Conservation (phyloP, 2,113 vertebrate genomes). For the Heterochromis multidens region DNA sequence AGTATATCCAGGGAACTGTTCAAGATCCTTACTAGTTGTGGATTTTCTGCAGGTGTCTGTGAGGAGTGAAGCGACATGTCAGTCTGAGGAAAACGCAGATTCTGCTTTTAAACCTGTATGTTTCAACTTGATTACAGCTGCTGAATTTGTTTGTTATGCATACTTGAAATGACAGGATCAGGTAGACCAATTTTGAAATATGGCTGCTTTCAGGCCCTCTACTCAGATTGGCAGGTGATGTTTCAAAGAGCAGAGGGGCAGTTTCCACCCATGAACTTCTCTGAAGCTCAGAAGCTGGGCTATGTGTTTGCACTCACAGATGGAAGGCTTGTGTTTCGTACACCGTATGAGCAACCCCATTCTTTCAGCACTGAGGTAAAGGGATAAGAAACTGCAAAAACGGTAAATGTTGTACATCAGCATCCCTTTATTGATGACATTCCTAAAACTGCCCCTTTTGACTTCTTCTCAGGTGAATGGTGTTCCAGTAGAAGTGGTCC, state of each 20-base stretch:
- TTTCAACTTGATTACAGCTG: accelerated
- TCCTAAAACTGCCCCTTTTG: not conserved
- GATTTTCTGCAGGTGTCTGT: conserved; percentile 51
- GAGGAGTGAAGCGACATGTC: conserved; percentile 22
- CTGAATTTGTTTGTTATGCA: not conserved
- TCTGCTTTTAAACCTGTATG: conserved; percentile 28
- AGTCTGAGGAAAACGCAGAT: not conserved
- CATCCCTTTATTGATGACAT: accelerated
- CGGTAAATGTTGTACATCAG: too few relatives aligned
- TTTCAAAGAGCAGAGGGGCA: conserved; percentile 32
- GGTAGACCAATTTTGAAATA: not conserved
- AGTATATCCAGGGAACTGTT: accelerated
- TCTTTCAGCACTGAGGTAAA: conserved; percentile 48
- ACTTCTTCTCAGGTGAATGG: conserved; percentile 39
- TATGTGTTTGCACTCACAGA: conserved; percentile 40
- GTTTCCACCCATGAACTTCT: conserved; percentile 20
- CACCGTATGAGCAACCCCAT: conserved; percentile 49
- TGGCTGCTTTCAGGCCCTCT: not conserved
- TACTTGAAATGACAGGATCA: not conserved
- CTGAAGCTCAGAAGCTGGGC: conserved; percentile 29
- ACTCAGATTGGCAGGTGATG: conserved; percentile 59
- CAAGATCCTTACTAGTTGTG: not conserved
- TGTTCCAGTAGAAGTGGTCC: conserved; percentile 54
- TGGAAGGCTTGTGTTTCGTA: conserved; percentile 59
- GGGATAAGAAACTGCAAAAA: not conserved